Evolutionary conservation across 2,888 invertebrate species (phyloP).

Genomic region (Calliphora vomitoria): DNA sequence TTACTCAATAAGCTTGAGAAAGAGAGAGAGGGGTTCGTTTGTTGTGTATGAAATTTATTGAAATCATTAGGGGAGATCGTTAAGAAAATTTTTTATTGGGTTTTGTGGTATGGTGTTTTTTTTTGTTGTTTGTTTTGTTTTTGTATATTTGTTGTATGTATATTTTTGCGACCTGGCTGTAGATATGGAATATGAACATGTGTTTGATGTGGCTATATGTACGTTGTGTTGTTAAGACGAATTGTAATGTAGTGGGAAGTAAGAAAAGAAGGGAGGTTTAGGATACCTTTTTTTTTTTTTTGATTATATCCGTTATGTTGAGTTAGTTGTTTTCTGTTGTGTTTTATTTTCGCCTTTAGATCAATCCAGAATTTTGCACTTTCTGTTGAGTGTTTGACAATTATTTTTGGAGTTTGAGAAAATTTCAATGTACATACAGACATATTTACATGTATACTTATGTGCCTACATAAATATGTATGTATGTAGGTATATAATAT

Average conservation of each 20-base stretch:
- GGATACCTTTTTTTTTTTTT: background rate
- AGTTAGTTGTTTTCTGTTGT: background rate
- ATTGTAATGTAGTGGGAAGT: background rate
- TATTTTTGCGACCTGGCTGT: slow-evolving; percentile 23
- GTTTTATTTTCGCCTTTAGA: background rate
- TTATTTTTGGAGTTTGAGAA: too few species aligned
- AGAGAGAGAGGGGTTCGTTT: slow-evolving; percentile 17
- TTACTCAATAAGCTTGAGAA: background rate
- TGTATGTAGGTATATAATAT: background rate
- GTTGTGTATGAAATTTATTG: slow-evolving; percentile 36
- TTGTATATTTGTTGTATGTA: slow-evolving; percentile 24
- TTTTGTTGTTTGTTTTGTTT: background rate
- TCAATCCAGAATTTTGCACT: background rate
- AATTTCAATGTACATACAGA: too few species aligned
- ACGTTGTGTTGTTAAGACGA: too few species aligned
- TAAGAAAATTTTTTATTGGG: slow-evolving; percentile 35
- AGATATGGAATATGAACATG: slow-evolving; percentile 28
- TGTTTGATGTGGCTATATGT: background rate
- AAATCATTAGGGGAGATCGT: slow-evolving; percentile 63
- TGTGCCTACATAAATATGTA: background rate
- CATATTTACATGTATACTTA: too few species aligned
- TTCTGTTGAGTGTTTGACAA: too few species aligned
- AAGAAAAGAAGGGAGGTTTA: background rate
- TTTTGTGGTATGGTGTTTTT: slow-evolving; percentile 17
- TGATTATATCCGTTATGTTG: background rate